Conservation (phyloP, 2,888 invertebrate species). For the Shargacucullia verbasci region DNA sequence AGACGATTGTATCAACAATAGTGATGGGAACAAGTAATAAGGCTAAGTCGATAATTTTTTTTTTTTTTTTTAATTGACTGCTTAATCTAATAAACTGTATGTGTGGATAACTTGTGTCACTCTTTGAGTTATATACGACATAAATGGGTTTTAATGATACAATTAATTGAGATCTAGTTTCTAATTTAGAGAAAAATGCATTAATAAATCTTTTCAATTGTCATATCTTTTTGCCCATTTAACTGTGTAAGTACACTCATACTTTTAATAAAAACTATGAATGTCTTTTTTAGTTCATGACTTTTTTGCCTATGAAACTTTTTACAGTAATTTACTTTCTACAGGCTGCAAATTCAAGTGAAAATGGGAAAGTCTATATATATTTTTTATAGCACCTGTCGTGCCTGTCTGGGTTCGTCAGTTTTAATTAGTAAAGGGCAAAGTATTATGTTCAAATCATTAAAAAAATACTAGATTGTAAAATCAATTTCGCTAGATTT, state of each 20-base stretch:
- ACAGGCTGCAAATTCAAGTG: background rate
- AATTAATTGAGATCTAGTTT: constrained; percentile 4
- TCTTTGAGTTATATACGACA: constrained; percentile 5
- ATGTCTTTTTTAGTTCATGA: constrained; percentile 1
- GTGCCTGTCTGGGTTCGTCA: too few relatives aligned
- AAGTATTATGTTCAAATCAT: too few relatives aligned
- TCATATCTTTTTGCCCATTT: constrained; percentile 20
- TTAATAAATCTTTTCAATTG: constrained; percentile 33
- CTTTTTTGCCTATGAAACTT: background rate
- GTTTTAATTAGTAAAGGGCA: too few relatives aligned
- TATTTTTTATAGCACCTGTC: too few relatives aligned
- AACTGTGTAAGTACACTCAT: constrained; percentile 9
- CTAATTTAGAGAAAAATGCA: background rate
- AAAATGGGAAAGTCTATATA: too few relatives aligned
- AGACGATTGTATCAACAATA: too few relatives aligned
- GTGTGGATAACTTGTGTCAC: background rate
- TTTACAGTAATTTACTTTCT: too few relatives aligned
- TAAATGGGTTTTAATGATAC: constrained; percentile 1
- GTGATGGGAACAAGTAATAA: too few relatives aligned
- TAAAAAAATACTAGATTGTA: too few relatives aligned
- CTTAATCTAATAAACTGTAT: background rate
- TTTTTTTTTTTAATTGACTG: background rate
- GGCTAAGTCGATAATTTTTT: too few relatives aligned
- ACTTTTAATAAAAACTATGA: too few relatives aligned
- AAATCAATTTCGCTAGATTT: too few relatives aligned